These are phyloP conservation scores for Sepioteuthis lessoniana DNA, from an alignment of 2,888 invertebrate species.

Conservation along the genomic window DNA sequence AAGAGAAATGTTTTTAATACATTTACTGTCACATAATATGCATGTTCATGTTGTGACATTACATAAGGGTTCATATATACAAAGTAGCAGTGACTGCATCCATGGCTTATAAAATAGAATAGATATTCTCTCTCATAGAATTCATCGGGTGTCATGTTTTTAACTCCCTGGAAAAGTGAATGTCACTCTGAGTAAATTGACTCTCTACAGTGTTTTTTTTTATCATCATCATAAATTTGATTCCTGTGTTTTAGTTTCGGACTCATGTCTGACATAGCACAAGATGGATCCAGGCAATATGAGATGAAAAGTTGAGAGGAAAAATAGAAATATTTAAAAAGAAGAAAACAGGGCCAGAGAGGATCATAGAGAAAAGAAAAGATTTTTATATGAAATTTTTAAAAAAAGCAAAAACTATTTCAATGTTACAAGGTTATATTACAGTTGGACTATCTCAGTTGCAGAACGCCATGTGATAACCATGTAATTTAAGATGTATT, in stretches of 20 bases:
- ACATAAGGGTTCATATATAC: no score
- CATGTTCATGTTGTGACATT: no score
- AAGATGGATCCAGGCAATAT: background rate
- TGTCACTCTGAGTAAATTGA: background rate
- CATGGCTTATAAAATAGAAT: no score
- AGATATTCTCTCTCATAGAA: no score
- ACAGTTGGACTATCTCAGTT: background rate
- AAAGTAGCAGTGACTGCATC: no score
- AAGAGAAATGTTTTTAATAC: no score
- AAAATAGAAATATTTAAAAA: background rate
- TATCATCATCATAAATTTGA: no score
- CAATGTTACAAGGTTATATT: background rate
- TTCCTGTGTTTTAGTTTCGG: no score
- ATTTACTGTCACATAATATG: no score
- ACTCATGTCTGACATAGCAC: background rate
- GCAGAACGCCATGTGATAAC: background rate
- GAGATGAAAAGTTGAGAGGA: background rate
- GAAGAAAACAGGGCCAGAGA: background rate
- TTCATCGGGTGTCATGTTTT: no score
- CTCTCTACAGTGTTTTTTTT: background rate
- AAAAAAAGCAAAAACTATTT: background rate
- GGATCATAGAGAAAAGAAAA: background rate
- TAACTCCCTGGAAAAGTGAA: background rate
- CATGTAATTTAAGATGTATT: slow-evolving; percentile 6
- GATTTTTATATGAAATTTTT: background rate